Percentiles rank a stretch among this genome's conserved stretches.
These are phyloP conservation scores for Cheilosia grossa DNA, from an alignment of 2,888 invertebrate genomes.

Conservation along the genomic window DNA sequence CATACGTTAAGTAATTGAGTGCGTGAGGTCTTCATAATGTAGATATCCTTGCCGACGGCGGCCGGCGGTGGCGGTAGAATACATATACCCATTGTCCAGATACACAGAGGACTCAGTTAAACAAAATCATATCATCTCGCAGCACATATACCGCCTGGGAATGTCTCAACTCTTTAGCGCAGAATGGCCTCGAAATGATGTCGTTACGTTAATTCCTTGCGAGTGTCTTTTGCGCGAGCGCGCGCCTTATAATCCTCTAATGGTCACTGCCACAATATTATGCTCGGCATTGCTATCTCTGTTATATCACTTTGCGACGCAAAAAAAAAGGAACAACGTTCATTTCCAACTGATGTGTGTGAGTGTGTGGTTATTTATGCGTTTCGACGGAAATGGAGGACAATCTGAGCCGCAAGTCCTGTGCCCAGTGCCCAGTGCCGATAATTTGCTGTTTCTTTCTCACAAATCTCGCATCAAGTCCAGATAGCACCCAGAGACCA, in stretches of 20 bases:
- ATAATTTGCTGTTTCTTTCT: slow-evolving; percentile 68
- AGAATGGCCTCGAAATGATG: slow-evolving; percentile 69
- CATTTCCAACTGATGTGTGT: slow-evolving; percentile 27
- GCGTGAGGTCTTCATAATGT: slow-evolving; percentile 75
- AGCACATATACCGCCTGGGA: slow-evolving; percentile 25
- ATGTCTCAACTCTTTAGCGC: slow-evolving; percentile 63
- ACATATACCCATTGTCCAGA: neutral
- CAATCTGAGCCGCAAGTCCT: slow-evolving; percentile 62
- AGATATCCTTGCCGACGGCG: slow-evolving; percentile 66
- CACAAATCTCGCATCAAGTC: slow-evolving; percentile 63
- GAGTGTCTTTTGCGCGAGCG: slow-evolving; percentile 11
- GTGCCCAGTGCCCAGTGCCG: slow-evolving; percentile 48
- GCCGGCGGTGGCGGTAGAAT: slow-evolving; percentile 15
- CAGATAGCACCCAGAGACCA: slow-evolving; percentile 37
- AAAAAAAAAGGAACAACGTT: neutral
- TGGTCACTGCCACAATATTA: slow-evolving; percentile 70
- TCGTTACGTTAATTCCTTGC: slow-evolving; percentile 70
- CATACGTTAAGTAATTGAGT: slow-evolving; percentile 74
- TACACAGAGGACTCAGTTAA: slow-evolving; percentile 21
- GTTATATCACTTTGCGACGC: slow-evolving; percentile 48
- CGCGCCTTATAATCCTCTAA: slow-evolving; percentile 65
- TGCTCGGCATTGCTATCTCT: slow-evolving; percentile 61
- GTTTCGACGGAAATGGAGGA: slow-evolving; percentile 64
- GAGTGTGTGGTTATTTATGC: slow-evolving; percentile 56
- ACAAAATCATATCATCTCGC: slow-evolving; percentile 66